Evolutionary conservation across 2,888 invertebrate genomes (phyloP), one percentile per base, ranked within the genome.

Genomic region (Thecocarcelia acutangulata): DNA sequence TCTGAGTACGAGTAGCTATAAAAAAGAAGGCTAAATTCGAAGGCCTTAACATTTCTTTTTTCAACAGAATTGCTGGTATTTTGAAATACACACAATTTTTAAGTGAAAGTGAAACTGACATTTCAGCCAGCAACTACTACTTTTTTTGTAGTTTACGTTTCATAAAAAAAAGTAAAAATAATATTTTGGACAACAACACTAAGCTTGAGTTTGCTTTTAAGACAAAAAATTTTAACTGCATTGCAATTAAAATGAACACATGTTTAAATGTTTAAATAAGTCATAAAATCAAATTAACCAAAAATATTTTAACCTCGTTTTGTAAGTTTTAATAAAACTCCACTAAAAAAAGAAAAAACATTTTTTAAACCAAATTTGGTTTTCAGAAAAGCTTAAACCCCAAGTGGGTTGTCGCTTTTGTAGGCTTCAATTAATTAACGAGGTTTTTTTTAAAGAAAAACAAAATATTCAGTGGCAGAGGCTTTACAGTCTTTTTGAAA

Each of bases 341-440:
- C 24, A 2, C 40, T 37, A 2, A 28, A 64, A 37, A 44, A 52
- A 72, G 54, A 66, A 15, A 61, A 37, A 9, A 50, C 13, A 24
- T 24, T 33, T 3, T 33, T 58, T 50, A 28, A 21, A 46, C 48
- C 75, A 70, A 66, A 66, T 75, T 70, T 80, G 75, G 69, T 44
- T 6, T 56, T 28, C 50, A 56, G 17, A 9, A 64, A 50, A 28
- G 52, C 44, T 61, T 28, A 63, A 48, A 19, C 44, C 19, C 24
- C 24, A 74, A 75, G 75, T 80, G 56, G 81, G 68, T 63, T 73
- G 61, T 61, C 68, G 61, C 46, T 63, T 61, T 54, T 48, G 73
- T 73, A 73, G 77, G 77, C 61, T 77, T 81, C 33, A 61, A 52
- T 50, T 75, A 69, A 63, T 48, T 56, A 75, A 75, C 68, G 46